phyloP scores from a whole-genome alignment of 1,140 invertebrate species.

The Drosophila sturtevanti region DNA sequence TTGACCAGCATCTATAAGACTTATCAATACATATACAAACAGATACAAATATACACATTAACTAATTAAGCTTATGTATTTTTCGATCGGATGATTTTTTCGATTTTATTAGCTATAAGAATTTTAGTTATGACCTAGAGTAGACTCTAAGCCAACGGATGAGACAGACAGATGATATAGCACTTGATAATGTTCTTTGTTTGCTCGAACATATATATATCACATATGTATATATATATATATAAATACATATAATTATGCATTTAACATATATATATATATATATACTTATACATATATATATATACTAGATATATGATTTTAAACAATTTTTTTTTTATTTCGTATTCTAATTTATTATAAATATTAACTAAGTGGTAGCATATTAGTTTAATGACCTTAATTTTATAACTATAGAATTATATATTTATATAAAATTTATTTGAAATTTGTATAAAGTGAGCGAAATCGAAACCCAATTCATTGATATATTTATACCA shows the following conservation, averaged over 20 bases:
- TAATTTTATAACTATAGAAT: neutral
- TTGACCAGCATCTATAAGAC: constrained; percentile 64
- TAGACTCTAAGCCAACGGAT: neutral
- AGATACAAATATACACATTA: neutral
- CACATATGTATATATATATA: neutral
- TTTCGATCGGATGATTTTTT: neutral
- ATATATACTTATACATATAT: neutral
- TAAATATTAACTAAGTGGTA: neutral
- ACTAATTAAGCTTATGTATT: constrained; percentile 5
- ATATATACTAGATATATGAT: neutral
- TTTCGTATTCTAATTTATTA: constrained; percentile 2
- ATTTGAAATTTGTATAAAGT: neutral
- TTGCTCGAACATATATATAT: neutral
- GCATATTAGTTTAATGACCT: neutral
- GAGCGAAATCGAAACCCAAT: neutral
- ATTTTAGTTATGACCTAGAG: neutral
- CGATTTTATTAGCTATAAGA: neutral
- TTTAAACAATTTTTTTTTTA: neutral
- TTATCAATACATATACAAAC: constrained; percentile 20
- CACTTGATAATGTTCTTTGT: neutral
- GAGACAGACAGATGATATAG: constrained; percentile 5
- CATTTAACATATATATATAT: neutral
- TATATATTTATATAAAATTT: neutral
- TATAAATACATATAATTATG: neutral
- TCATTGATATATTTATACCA: neutral